Percentiles rank a stretch among this genome's conserved stretches.
Conservation (phyloP, 2,797 vertebrate genomes). For the Etheostoma nigrum region DNA sequence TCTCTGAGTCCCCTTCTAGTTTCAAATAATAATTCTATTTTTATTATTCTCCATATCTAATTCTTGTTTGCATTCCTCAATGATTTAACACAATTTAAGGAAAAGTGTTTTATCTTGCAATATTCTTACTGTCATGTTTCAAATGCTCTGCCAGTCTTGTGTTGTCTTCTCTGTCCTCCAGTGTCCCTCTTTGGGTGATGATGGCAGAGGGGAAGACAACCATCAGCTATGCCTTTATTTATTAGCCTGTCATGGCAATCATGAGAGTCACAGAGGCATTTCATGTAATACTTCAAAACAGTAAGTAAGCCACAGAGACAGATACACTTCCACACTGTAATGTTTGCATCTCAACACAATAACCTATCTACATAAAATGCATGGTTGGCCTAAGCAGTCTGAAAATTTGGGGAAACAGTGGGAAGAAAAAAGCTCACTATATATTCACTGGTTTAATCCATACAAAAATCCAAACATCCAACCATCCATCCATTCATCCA, state of each 20-base stretch:
- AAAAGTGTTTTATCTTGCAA: background rate
- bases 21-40: too few relatives aligned
- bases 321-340: background rate
- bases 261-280: background rate
- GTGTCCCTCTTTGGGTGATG: slow-evolving; percentile 12
- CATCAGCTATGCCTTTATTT: slow-evolving; percentile 42
- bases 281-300: slow-evolving; percentile 15
- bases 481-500: too few relatives aligned
- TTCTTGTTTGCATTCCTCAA: background rate
- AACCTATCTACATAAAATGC: background rate
- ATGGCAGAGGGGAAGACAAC: slow-evolving; percentile 21
- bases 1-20: too few relatives aligned
- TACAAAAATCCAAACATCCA: background rate
- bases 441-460: background rate
- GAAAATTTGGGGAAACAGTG: background rate
- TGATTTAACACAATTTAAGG: background rate
- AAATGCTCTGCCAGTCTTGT: background rate
- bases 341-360: background rate
- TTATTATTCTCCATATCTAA: background rate
- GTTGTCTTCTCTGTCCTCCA: background rate
- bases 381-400: background rate
- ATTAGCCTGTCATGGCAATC: slow-evolving; percentile 32
- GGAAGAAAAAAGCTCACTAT: background rate
- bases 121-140: background rate
- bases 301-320: background rate